Evolutionary conservation across 2,888 invertebrate species (phyloP), one percentile per base, ranked within the genome.

Genomic region (Tenthredo amoena): DNA sequence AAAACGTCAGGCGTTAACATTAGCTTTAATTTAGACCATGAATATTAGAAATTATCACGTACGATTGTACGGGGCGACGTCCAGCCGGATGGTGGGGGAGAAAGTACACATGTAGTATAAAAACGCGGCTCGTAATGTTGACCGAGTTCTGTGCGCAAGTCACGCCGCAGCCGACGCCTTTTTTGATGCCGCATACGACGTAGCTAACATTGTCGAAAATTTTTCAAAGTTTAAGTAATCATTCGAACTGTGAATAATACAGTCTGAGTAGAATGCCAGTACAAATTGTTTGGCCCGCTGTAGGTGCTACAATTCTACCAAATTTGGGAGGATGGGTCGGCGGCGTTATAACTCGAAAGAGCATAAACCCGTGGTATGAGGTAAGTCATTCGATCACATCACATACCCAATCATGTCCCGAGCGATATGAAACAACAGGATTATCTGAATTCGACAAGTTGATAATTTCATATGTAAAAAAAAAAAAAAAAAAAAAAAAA

Each of bases 311-410:
- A 9, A 88, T 96, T 37, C 90, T 96, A 62, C 97, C 97, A 7
- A 96, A 97, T 92, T 88, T 96, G 6, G 97, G 97, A 0, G 97
- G 97, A 9, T 95, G 96, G 94, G 93, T 95, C 0, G 96, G 96
- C 81, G 95, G 96, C 0, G 89, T 95, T 43, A 94, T 96, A 87
- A 96, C 96, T 1, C 95, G 95, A 62, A 95, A 95, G 21, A 95
- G 96, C 89, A 94, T 97, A 40, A 94, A 95, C 79, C 94, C 94
- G 7, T 98, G 98, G 98, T 98, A 97, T 92, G 95, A 96, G 90
- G 95, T 95, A 91, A 93, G 92, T 87, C 18, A n/a, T 62, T 12
- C 10, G 12, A 26, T 68, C 68, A 15, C 26, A 26, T 68, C 68
- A 15, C 26, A 26, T 9, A 7, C 1, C 1, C 18, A 18, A 50